These are phyloP conservation scores for Pangasius mekongensis DNA, from an alignment of 2,797 vertebrate species.

Conservation along the genomic window DNA sequence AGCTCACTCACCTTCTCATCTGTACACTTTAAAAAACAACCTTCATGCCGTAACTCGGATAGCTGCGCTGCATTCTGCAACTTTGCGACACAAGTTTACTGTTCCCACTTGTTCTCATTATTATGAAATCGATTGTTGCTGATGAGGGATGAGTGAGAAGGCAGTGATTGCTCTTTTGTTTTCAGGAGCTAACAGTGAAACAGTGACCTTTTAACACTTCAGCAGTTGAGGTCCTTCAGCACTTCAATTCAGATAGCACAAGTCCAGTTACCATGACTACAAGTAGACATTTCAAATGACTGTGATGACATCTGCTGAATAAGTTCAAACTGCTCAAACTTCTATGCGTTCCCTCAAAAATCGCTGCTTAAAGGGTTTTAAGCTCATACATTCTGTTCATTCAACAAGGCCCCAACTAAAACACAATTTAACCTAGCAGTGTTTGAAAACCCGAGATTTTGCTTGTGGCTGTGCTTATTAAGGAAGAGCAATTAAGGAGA, in stretches of 20 bases:
- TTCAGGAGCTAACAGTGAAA: not conserved
- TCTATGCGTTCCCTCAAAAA: constrained; percentile 6
- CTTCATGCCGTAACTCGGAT: not conserved
- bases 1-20: not conserved
- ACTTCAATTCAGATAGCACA: not conserved
- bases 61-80: not conserved
- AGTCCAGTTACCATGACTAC: not conserved
- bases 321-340: not conserved
- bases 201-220: not conserved
- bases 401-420: not conserved
- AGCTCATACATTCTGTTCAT: not conserved
- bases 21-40: not conserved
- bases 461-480: constrained; percentile 2
- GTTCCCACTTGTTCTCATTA: not conserved
- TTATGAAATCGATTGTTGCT: not conserved
- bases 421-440: not conserved
- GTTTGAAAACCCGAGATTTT: not conserved
- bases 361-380: constrained; percentile 1
- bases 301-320: not conserved
- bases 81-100: not conserved
- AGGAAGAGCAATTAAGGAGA: not conserved
- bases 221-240: not conserved
- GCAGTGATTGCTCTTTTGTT: not conserved
- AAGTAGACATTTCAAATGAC: not conserved
- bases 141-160: not conserved